phyloP scores from a whole-genome alignment of 1,140 invertebrate species.

The Magallana gigas region DNA sequence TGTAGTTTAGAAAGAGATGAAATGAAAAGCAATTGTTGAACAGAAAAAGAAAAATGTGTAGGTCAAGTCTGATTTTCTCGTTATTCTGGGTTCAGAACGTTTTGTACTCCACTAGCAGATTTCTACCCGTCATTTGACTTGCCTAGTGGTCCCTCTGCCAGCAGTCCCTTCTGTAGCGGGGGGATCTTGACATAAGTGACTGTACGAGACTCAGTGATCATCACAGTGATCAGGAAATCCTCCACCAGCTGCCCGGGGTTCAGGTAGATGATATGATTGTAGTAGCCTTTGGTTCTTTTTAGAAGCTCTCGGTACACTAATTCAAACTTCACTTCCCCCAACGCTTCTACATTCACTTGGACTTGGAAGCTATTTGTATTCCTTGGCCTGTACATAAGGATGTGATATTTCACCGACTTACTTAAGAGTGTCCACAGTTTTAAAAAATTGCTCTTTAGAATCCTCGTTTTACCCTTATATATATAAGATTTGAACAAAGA shows the following conservation, averaged over 20 bases:
- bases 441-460: too few species aligned
- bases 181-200: constrained; percentile 57
- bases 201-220: constrained; percentile 59
- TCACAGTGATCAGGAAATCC: constrained; percentile 59
- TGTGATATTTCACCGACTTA: too few species aligned
- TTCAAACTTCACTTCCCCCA: constrained; percentile 65
- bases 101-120: too few species aligned
- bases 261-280: constrained; percentile 66
- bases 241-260: constrained; percentile 66
- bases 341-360: constrained; percentile 65
- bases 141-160: constrained; percentile 28
- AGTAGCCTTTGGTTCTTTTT: constrained; percentile 57
- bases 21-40: too few species aligned
- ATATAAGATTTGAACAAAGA: too few species aligned
- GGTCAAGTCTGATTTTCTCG: too few species aligned
- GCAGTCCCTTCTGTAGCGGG: constrained; percentile 52
- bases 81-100: too few species aligned
- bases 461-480: too few species aligned
- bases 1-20: too few species aligned
- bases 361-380: constrained; percentile 72
- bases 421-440: too few species aligned
- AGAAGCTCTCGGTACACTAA: constrained; percentile 71
- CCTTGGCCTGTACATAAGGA: constrained; percentile 56
- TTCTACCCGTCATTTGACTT: background rate
- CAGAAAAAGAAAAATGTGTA: too few species aligned